Percentiles rank a stretch among this genome's conserved stretches.
Conservation (phyloP, 2,888 invertebrate genomes). For the Creontiades dilutus region DNA sequence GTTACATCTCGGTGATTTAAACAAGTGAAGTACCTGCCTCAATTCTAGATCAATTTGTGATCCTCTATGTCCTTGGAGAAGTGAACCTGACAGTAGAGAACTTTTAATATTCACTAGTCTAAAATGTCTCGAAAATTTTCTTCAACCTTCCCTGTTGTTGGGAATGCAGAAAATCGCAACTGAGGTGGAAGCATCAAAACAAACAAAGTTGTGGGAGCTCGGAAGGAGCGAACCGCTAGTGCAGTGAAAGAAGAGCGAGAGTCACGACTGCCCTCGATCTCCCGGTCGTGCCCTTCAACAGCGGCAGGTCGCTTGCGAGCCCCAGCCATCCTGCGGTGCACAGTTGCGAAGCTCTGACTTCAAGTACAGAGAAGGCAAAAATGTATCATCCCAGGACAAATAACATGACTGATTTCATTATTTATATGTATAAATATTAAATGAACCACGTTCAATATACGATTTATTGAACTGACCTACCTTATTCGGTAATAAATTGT, state of each 20-base stretch:
- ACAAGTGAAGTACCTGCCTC: too few species aligned
- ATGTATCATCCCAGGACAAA: background rate
- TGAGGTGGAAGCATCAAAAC: background rate
- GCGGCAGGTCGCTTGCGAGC: background rate
- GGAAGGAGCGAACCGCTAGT: slow-evolving; percentile 26
- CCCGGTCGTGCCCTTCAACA: slow-evolving; percentile 54
- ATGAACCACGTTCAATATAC: too few species aligned
- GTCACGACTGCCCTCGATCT: slow-evolving; percentile 63
- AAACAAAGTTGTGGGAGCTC: slow-evolving; percentile 23
- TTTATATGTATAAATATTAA: background rate
- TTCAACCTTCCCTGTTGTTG: background rate
- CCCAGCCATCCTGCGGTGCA: background rate
- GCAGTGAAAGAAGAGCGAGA: slow-evolving; percentile 55
- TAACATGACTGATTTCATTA: background rate
- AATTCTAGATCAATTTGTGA: too few species aligned
- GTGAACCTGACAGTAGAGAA: too few species aligned
- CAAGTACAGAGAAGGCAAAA: background rate
- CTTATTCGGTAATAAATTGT: too few species aligned
- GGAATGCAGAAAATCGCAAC: background rate
- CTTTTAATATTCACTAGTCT: too few species aligned
- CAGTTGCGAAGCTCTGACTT: background rate
- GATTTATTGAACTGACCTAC: too few species aligned
- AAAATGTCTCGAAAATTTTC: too few species aligned
- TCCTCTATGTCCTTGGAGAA: too few species aligned
- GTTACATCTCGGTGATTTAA: too few species aligned